Evolutionary conservation across 2,888 invertebrate species (phyloP), one percentile per base, ranked within the genome.

Genomic region (Leucoma salicis): DNA sequence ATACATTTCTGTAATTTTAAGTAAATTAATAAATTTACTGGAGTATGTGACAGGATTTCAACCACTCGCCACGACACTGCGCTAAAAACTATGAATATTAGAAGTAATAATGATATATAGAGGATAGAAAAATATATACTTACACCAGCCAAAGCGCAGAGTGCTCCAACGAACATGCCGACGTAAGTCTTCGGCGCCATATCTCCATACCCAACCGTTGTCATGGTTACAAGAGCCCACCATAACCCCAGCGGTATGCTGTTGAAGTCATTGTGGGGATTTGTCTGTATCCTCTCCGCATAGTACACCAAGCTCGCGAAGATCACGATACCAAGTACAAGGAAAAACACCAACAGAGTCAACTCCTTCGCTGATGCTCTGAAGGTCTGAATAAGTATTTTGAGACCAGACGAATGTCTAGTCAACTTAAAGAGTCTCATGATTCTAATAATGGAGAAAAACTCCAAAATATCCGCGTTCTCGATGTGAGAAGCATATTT

Each of bases 181-280:
- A 97, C 95, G 82, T 99, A 99, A 31, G 99, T 99, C 86, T 98
- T 98, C 49, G 99, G 98, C 63, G 96, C 97, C 98, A 99, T 99
- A 86, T 99, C 98, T 45, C 99, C 99, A 82, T 99, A 99, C 31
- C 99, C 99, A 45, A 99, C 98, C 0, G 97, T 98, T 62, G 99
- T 99, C 99, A 99, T 99, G 60, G 99, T 99, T 59, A 99, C 98
- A 86, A 99, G 92, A 32, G 99, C 99, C 99, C 99, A 99, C 99
- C 99, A 99, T 57, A 99, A 90, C 32, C 99, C 99, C 68, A 98
- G 91, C 32, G 99, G 99, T 91, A 99, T 99, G 86, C 97, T 98
- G 82, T 97, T 97, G 91, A 99, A 99, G 90, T 98, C 97, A 89
- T 99, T 99, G 81, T 97, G 94, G 49, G 97, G 97, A 90, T 97